These are phyloP conservation scores for Drosophila kokeensis DNA, from an alignment of 2,888 invertebrate genomes.

Conservation along the genomic window DNA sequence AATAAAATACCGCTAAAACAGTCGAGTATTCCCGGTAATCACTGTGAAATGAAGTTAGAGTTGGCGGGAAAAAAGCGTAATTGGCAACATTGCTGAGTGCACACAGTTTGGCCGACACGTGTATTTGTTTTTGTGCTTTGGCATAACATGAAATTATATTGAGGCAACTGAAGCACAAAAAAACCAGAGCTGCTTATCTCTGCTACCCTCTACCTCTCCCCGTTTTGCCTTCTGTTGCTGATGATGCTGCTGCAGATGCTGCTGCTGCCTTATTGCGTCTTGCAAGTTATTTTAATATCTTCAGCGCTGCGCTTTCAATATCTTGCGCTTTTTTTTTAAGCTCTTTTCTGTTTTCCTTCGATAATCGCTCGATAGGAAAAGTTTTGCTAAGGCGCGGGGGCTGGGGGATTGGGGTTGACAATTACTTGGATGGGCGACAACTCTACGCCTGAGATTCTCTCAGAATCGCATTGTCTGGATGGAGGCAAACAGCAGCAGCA, in stretches of 20 bases:
- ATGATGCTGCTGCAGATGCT: constrained; percentile 17
- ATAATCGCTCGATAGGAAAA: constrained; percentile 58
- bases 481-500: constrained; percentile 7
- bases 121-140: constrained; percentile 62
- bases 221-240: constrained; percentile 13
- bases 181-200: constrained; percentile 44
- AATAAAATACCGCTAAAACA: not conserved
- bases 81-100: constrained; percentile 5
- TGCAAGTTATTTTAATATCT: constrained; percentile 76
- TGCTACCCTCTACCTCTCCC: constrained; percentile 5
- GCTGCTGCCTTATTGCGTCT: constrained; percentile 49
- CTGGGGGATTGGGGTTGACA: constrained; percentile 6
- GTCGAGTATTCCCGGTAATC: not conserved
- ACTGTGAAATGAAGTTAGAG: not conserved
- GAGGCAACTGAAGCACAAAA: constrained; percentile 50
- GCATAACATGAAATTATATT: constrained; percentile 75
- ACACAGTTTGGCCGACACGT: constrained; percentile 29
- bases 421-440: constrained; percentile 52
- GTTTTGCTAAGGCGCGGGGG: constrained; percentile 6
- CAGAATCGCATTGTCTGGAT: constrained; percentile 45
- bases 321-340: constrained; percentile 33
- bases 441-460: constrained; percentile 28
- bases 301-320: constrained; percentile 52
- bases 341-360: constrained; percentile 34
- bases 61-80: not conserved